Evolutionary conservation across 2,113 vertebrate genomes (phyloP).

Genomic region (Spheniscus mendiculus): DNA sequence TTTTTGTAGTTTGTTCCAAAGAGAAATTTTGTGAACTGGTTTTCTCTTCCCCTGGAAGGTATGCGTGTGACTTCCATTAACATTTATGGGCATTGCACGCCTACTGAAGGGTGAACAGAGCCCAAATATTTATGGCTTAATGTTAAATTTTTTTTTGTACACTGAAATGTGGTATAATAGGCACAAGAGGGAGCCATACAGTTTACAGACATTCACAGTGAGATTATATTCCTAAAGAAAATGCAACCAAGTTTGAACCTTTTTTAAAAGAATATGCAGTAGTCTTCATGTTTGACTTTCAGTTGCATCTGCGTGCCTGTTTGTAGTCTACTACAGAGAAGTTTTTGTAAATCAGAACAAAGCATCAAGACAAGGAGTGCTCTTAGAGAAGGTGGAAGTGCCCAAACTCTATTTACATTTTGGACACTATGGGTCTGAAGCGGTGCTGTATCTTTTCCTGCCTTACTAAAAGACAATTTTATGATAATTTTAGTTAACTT

Average conservation of each 20-base stretch:
- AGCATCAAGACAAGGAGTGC: neutral
- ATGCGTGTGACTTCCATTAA: neutral
- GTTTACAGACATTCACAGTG: slow-evolving; percentile 18
- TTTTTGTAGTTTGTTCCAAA: neutral
- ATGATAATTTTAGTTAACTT: neutral
- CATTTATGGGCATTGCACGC: neutral
- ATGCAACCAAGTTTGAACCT: neutral
- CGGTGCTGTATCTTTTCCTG: neutral
- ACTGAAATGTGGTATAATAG: slow-evolving; percentile 48
- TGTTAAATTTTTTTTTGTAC: neutral
- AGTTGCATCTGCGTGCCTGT: neutral
- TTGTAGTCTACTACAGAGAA: neutral
- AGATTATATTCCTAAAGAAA: slow-evolving; percentile 11
- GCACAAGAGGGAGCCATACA: slow-evolving; percentile 73
- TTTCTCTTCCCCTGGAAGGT: neutral
- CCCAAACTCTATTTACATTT: neutral
- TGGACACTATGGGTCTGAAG: neutral
- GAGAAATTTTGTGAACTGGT: neutral
- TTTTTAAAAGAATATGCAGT: neutral
- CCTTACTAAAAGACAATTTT: neutral
- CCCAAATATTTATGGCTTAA: neutral
- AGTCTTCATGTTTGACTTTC: neutral
- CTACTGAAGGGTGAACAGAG: neutral
- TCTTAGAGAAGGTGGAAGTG: neutral
- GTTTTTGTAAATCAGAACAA: neutral